phyloP scores from a whole-genome alignment of 2,113 vertebrate genomes.

The Zosterops hypoxanthus region DNA sequence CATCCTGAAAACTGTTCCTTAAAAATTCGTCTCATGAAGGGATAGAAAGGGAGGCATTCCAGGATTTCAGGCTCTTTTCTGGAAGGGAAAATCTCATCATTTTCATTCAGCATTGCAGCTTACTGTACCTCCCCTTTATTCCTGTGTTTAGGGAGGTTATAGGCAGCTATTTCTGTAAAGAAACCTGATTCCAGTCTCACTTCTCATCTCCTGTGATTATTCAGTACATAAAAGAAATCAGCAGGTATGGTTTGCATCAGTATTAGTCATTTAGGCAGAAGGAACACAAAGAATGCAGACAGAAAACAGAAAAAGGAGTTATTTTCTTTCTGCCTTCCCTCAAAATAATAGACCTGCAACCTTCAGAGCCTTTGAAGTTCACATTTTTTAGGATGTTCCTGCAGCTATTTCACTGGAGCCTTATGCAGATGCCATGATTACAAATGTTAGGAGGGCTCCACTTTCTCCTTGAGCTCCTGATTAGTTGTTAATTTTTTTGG shows the following conservation, averaged over 20 bases:
- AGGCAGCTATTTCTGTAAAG: not conserved
- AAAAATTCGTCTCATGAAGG: not conserved
- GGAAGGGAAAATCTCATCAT: not conserved
- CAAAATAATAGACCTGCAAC: not conserved
- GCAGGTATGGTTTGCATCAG: not conserved
- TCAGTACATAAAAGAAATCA: not conserved
- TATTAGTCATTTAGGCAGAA: not conserved
- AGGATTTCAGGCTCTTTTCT: not conserved
- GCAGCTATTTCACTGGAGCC: not conserved
- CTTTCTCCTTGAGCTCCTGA: not conserved
- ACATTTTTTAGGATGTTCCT: not conserved
- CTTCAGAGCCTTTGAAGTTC: not conserved
- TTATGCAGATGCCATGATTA: not conserved
- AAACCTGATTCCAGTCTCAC: not conserved
- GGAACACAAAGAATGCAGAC: not conserved
- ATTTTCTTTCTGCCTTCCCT: not conserved
- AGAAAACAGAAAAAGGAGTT: not conserved
- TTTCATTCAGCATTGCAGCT: not conserved
- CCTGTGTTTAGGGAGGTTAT: not conserved
- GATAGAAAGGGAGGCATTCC: not conserved
- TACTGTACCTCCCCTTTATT: not conserved
- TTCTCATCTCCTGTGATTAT: not conserved
- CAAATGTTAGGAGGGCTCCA: not conserved
- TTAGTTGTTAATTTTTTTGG: slow-evolving; percentile 4
- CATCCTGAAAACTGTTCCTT: not conserved